phyloP scores from a whole-genome alignment of 2,113 vertebrate genomes.

The Labeo catla region DNA sequence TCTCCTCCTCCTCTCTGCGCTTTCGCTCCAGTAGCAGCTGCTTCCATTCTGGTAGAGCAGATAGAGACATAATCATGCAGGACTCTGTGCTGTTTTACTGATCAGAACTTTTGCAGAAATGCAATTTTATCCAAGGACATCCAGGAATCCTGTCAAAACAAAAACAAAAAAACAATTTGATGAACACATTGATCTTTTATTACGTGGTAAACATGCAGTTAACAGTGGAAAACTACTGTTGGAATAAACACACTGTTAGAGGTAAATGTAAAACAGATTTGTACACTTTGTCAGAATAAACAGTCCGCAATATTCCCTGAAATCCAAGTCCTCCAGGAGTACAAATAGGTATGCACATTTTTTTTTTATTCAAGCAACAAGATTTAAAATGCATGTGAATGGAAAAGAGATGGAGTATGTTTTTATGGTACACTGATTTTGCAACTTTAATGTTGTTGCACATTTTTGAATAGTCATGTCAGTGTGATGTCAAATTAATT shows the following conservation, averaged over 20 bases:
- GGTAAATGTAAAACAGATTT: not conserved
- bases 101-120: not conserved
- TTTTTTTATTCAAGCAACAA: not conserved
- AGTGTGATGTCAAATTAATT: no score
- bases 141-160: constrained; percentile 13
- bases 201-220: not conserved
- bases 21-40: constrained; percentile 84
- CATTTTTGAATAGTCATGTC: no score
- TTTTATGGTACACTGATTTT: no score
- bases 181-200: not conserved
- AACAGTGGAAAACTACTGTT: not conserved
- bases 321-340: not conserved
- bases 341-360: not conserved
- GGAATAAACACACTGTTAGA: not conserved
- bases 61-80: constrained; percentile 71
- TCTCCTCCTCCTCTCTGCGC: constrained; percentile 82
- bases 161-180: no score
- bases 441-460: no score
- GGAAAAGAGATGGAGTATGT: not conserved
- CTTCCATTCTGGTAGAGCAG: constrained; percentile 87
- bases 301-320: no score
- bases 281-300: not conserved
- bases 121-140: not conserved
- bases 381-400: not conserved
- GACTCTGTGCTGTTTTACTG: not conserved